These are phyloP conservation scores for Neostethus bicornis DNA, from an alignment of 2,797 vertebrate genomes.

Conservation along the genomic window DNA sequence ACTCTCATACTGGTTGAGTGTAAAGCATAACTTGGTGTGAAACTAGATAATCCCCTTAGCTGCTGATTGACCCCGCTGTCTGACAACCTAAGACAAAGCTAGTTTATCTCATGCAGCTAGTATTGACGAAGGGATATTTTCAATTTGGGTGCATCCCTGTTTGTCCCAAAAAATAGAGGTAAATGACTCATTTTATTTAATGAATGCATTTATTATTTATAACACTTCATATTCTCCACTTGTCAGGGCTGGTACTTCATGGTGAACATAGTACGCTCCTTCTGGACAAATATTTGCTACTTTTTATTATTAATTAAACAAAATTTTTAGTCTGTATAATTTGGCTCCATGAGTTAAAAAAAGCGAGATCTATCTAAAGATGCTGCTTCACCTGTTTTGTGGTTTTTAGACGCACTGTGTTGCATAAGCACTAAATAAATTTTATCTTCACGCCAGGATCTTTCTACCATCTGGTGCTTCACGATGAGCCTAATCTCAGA, in stretches of 20 bases:
- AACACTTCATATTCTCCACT: too few species aligned
- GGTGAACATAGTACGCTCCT: background rate
- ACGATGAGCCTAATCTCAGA: background rate
- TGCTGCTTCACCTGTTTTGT: background rate
- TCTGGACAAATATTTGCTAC: background rate
- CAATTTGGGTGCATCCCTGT: slow-evolving; percentile 8
- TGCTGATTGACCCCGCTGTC: slow-evolving; percentile 62
- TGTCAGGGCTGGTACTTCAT: background rate
- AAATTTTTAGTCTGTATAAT: background rate
- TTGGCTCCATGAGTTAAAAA: background rate
- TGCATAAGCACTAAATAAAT: background rate
- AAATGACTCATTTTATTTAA: too few species aligned
- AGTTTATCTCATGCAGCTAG: slow-evolving; percentile 53
- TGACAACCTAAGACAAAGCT: slow-evolving; percentile 64
- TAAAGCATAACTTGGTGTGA: slow-evolving; percentile 56
- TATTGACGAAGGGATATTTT: slow-evolving; percentile 59
- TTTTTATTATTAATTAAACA: background rate
- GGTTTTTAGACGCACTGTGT: background rate
- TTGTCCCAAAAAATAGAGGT: slow-evolving; percentile 1
- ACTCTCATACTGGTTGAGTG: slow-evolving; percentile 15
- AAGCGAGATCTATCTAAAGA: too few species aligned
- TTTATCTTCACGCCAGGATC: background rate
- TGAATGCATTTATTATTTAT: too few species aligned
- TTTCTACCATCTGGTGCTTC: background rate
- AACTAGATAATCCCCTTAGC: slow-evolving; percentile 67